phyloP scores from a whole-genome alignment of 2,797 vertebrate species.

The Chromobotia macracanthus region DNA sequence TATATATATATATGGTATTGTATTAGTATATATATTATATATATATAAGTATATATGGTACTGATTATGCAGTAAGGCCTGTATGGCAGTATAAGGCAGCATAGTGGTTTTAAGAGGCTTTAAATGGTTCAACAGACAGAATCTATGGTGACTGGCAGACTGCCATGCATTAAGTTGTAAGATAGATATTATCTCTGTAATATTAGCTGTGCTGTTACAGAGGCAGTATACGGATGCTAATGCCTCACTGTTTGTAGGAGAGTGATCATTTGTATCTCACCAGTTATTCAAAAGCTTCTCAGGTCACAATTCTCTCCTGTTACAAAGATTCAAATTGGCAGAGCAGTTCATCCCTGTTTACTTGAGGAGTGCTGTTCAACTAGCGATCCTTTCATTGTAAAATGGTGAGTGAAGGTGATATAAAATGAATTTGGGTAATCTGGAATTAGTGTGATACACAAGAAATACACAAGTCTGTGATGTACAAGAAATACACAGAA shows the following conservation, averaged over 20 bases:
- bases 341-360: not conserved
- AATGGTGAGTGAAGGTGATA: no score
- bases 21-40: no score
- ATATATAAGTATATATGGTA: not conserved
- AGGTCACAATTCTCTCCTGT: not conserved
- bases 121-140: no score
- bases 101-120: not conserved
- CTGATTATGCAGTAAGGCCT: not conserved
- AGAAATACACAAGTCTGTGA: no score
- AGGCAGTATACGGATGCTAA: constrained; percentile 1
- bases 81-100: not conserved
- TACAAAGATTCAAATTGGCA: not conserved
- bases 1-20: no score
- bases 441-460: no score
- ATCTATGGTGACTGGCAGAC: constrained; percentile 22
- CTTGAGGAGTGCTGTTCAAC: no score
- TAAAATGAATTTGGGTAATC: no score
- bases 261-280: not conserved
- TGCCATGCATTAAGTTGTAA: constrained; percentile 28
- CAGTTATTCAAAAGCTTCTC: not conserved
- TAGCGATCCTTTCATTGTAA: no score
- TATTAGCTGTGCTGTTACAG: constrained; percentile 15
- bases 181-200: constrained; percentile 18
- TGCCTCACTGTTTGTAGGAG: not conserved
- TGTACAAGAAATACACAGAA: no score